Evolutionary conservation across 2,797 vertebrate genomes (phyloP).

Genomic region (Enteromius viviparus): DNA sequence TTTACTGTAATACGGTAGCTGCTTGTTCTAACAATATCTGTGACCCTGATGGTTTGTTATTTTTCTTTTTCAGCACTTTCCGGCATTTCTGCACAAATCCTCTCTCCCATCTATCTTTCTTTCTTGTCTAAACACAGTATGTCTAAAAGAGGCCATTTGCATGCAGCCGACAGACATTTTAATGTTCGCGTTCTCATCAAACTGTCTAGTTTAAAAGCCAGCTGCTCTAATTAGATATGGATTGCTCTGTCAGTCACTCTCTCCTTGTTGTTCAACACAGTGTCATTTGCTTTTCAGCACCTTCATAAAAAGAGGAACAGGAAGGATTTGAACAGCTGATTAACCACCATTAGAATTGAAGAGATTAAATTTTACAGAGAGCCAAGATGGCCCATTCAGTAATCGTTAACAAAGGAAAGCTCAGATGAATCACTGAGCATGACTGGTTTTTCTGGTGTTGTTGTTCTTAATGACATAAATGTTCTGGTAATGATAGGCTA

Average conservation of each 20-base stretch:
- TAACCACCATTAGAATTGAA: slow-evolving; percentile 33
- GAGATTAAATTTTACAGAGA: slow-evolving; percentile 17
- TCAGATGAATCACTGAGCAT: background rate
- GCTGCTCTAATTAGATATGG: slow-evolving; percentile 82
- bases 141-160: slow-evolving; percentile 51
- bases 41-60: slow-evolving; percentile 31
- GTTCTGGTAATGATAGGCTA: background rate
- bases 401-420: slow-evolving; percentile 1
- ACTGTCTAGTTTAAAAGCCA: slow-evolving; percentile 74
- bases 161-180: slow-evolving; percentile 62
- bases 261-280: slow-evolving; percentile 70
- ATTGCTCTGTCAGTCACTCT: slow-evolving; percentile 68
- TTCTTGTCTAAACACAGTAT: slow-evolving; percentile 44
- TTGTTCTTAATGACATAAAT: background rate
- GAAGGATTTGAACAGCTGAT: slow-evolving; percentile 72
- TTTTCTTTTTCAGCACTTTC: slow-evolving; percentile 26
- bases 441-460: background rate
- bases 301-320: slow-evolving; percentile 52
- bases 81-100: background rate
- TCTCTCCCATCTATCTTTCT: slow-evolving; percentile 20
- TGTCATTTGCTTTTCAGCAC: slow-evolving; percentile 70
- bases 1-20: background rate
- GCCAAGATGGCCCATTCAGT: slow-evolving; percentile 24
- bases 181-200: slow-evolving; percentile 71
- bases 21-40: background rate